Evolutionary conservation across 1,140 invertebrate genomes (phyloP).

Genomic region (Trichonephila clavata): DNA sequence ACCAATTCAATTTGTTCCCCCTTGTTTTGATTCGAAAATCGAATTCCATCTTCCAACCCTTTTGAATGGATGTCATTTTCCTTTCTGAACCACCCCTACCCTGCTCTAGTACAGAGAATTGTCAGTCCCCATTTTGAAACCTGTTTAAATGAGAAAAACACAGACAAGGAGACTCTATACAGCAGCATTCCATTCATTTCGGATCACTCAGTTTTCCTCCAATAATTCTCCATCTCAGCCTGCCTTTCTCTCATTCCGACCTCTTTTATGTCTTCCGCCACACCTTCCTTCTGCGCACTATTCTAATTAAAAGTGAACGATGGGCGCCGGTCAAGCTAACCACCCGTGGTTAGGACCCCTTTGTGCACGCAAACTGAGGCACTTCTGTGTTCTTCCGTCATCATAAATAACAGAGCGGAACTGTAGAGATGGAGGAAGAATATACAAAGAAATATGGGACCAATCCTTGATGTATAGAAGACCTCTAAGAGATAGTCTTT

Average conservation of each 20-base stretch:
- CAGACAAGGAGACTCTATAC: background rate
- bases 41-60: background rate
- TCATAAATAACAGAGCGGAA: background rate
- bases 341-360: background rate
- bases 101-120: background rate
- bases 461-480: no score
- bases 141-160: background rate
- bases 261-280: slow-evolving; percentile 53
- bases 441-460: no score
- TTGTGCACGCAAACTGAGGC: background rate
- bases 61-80: background rate
- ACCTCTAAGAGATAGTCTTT: no score
- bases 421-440: no score
- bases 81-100: background rate
- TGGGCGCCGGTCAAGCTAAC: slow-evolving; percentile 17
- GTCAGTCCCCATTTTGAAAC: background rate
- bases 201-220: slow-evolving; percentile 4
- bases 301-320: slow-evolving; percentile 47
- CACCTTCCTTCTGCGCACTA: slow-evolving; percentile 20
- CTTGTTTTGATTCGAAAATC: background rate
- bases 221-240: slow-evolving; percentile 8
- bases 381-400: background rate
- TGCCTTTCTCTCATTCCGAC: background rate
- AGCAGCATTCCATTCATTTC: slow-evolving; percentile 10
- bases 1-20: no score